A percentile compares a stretch with the other conserved stretches of the same genome.
Evolutionary conservation across 2,113 vertebrate genomes (phyloP).

Genomic region (Neomonachus schauinslandi): DNA sequence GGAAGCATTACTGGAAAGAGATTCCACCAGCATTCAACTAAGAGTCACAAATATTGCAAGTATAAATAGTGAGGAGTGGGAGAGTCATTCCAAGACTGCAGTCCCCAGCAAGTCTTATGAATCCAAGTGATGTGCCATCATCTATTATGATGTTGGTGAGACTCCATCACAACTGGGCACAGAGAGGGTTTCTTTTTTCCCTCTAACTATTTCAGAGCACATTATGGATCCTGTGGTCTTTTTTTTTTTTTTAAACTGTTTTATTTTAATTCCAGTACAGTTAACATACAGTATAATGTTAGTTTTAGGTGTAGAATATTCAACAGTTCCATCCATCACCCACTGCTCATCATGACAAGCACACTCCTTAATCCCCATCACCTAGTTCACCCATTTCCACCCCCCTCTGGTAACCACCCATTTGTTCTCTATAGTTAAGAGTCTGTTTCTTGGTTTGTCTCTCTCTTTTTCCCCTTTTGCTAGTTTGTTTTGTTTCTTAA

Average conservation of each 20-base stretch:
- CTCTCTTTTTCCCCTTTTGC: background rate
- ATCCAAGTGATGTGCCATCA: background rate
- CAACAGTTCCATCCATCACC: background rate
- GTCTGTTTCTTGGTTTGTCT: background rate
- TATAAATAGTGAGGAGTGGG: background rate
- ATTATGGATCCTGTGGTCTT: background rate
- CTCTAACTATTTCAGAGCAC: background rate
- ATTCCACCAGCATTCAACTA: too few species aligned
- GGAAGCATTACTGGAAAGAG: background rate
- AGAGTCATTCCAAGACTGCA: background rate
- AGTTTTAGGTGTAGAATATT: background rate
- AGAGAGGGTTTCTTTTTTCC: rapidly evolving
- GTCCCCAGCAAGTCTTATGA: rapidly evolving
- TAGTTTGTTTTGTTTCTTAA: background rate
- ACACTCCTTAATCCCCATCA: background rate
- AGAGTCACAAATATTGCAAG: background rate
- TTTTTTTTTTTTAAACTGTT: background rate
- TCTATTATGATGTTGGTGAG: too few species aligned
- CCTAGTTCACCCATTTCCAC: background rate
- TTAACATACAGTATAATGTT: background rate
- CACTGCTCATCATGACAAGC: too few species aligned
- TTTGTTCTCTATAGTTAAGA: background rate
- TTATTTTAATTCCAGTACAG: background rate
- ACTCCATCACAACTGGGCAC: background rate
- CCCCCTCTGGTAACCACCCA: background rate